phyloP scores from a whole-genome alignment of 1,140 invertebrate species.

The Cyrtorhinus lividipennis region DNA sequence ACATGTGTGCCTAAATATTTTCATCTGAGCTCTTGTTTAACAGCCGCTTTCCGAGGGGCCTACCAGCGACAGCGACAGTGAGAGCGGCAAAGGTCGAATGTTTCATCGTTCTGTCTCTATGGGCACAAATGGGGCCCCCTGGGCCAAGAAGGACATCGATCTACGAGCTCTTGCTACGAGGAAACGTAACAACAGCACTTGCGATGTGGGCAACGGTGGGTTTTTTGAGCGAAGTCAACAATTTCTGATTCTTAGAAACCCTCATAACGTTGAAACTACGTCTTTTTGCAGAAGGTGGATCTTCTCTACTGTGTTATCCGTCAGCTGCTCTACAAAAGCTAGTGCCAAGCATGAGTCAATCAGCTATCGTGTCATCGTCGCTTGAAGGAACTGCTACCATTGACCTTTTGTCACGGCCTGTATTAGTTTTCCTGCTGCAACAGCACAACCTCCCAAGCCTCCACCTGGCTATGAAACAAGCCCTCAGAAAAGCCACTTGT shows the following conservation, averaged over 20 bases:
- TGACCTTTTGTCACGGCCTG: conserved; percentile 44
- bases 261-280: background rate
- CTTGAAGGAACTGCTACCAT: conserved; percentile 31
- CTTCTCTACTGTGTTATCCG: conserved; percentile 66
- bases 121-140: conserved; percentile 42
- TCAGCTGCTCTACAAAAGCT: conserved; percentile 60
- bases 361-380: conserved; percentile 34
- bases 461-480: conserved; percentile 67
- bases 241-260: conserved; percentile 12
- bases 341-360: conserved; percentile 44
- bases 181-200: conserved; percentile 55
- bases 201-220: conserved; percentile 43
- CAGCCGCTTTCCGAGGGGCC: conserved; percentile 39
- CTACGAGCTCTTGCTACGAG: conserved; percentile 45
- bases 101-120: conserved; percentile 55
- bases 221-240: too few species aligned
- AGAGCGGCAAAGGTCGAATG: conserved; percentile 34
- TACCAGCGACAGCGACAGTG: conserved; percentile 37
- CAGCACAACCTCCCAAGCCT: conserved; percentile 69
- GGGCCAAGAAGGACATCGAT: conserved; percentile 42
- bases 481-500: conserved; percentile 66
- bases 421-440: conserved; percentile 71
- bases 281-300: conserved; percentile 38
- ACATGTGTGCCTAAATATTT: too few species aligned
- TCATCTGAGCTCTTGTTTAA: too few species aligned